Evolutionary conservation across 1,140 invertebrate species (phyloP).

Genomic region (Metaphire vulgaris): DNA sequence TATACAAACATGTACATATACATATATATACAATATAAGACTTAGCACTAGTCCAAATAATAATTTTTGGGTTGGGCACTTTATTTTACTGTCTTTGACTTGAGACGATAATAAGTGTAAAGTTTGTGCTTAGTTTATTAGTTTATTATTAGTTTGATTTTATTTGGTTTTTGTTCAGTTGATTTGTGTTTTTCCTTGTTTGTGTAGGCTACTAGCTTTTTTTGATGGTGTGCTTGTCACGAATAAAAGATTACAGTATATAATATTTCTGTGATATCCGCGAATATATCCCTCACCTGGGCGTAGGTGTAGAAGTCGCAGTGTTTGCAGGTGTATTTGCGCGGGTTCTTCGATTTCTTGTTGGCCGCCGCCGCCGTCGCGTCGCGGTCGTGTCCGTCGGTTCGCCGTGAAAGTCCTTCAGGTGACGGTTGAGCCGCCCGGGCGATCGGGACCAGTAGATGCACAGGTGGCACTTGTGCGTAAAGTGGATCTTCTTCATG

Average conservation of each 20-base stretch:
- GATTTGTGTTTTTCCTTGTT: too few relatives aligned
- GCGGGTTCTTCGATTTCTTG: constrained; percentile 2
- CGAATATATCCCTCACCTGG: constrained; percentile 7
- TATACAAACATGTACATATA: neutral
- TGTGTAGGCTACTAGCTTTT: too few relatives aligned
- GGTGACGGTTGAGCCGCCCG: constrained; percentile 58
- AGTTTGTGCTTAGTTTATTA: too few relatives aligned
- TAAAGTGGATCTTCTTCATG: constrained; percentile 55
- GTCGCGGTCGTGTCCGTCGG: constrained; percentile 46
- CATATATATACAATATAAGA: neutral
- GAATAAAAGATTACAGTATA: neutral
- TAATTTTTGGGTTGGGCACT: neutral
- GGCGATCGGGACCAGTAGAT: constrained; percentile 59
- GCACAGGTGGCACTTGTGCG: constrained; percentile 54
- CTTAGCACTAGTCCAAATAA: neutral
- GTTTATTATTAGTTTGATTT: too few relatives aligned
- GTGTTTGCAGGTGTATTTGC: constrained; percentile 15
- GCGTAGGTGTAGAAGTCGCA: constrained; percentile 3
- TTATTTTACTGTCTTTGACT: neutral
- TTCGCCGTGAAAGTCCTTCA: constrained; percentile 55
- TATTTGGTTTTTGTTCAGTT: too few relatives aligned
- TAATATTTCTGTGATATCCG: neutral
- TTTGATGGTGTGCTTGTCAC: too few relatives aligned
- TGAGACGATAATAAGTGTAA: neutral
- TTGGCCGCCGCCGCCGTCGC: neutral